Evolutionary conservation across 2,113 vertebrate genomes (phyloP).

Genomic region (Semnornis frantzii): DNA sequence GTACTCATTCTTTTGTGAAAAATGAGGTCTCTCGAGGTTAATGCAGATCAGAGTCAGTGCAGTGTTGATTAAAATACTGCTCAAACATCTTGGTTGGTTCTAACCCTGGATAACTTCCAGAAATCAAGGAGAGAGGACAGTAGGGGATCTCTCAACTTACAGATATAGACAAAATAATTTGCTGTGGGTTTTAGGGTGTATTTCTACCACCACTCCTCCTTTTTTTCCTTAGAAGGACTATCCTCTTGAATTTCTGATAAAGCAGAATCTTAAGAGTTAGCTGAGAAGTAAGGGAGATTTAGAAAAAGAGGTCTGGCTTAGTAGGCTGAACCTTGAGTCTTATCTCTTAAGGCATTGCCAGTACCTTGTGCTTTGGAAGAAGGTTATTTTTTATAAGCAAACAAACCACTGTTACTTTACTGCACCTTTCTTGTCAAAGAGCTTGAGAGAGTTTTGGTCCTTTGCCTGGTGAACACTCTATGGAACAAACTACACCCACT

Average conservation of each 20-base stretch:
- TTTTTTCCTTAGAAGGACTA: background rate
- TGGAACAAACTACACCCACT: constrained; percentile 5
- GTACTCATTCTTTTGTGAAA: background rate
- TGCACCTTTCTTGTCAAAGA: constrained; percentile 36
- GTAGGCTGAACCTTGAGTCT: background rate
- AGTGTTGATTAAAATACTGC: constrained; percentile 3
- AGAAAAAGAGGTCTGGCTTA: background rate
- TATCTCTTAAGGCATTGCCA: constrained; percentile 9
- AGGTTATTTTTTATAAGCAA: background rate
- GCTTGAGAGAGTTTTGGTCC: background rate
- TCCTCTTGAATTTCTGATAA: background rate
- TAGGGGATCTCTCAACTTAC: background rate
- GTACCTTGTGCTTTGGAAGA: background rate
- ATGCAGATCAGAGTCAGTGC: background rate
- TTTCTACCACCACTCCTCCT: background rate
- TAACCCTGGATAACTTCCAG: background rate
- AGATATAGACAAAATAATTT: background rate
- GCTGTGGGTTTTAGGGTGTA: background rate
- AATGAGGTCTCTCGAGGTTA: background rate
- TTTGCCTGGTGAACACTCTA: background rate
- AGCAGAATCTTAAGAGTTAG: background rate
- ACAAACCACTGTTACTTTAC: background rate
- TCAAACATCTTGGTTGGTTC: background rate
- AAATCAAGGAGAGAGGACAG: background rate
- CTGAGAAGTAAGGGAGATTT: background rate